Base-by-base conservation (phyloP, 30 jellyfish, hydroid and myxozoan genomes). In the Nemopilema nomurai region DNA sequence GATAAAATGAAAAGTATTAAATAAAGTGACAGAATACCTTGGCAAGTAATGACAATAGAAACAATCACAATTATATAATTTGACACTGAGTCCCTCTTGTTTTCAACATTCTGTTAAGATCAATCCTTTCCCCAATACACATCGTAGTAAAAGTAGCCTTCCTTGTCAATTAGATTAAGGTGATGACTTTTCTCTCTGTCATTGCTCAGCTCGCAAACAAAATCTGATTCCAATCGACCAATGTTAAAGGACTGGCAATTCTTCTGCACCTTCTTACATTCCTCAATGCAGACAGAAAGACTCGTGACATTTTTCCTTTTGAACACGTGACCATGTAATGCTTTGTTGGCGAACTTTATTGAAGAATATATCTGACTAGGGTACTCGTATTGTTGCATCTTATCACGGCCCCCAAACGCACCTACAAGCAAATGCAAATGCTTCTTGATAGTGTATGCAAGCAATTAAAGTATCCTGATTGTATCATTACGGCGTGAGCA, bases 361-460 rank as follows among this genome's bases (percentile, higher is more conserved):
- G 91, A 71, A 19, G 86, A 16, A 51, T 62, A 83, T 0, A 74
- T 79, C 51, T 83, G 91, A 26, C 29, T 62, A 3, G 16, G 67
- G 33, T 71, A 83, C 18, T 51, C 64, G 86, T 83, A 83, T 27
- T 74, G 18, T 51, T 24, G 17, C 50, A 22, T 33, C 22, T 4
- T 49, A 28, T 57, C 87, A 29, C 87, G 78, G 24, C 79, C 87
- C n/a, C n/a, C n/a, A n/a, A n/a, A n/a, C n/a, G n/a, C n/a, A n/a
- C n/a, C n/a, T n/a, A n/a, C n/a, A n/a, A n/a, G n/a, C n/a, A n/a
- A n/a, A n/a, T n/a, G n/a, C n/a, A n/a, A n/a, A n/a, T n/a, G n/a
- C n/a, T n/a, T n/a, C n/a, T n/a, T n/a, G n/a, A n/a, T n/a, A n/a
- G n/a, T n/a, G n/a, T n/a, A n/a, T n/a, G n/a, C n/a, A n/a, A n/a